A percentile compares a stretch with the other conserved stretches of the same genome.
phyloP scores from a whole-genome alignment of 2,113 vertebrate genomes.

The Gambusia affinis region DNA sequence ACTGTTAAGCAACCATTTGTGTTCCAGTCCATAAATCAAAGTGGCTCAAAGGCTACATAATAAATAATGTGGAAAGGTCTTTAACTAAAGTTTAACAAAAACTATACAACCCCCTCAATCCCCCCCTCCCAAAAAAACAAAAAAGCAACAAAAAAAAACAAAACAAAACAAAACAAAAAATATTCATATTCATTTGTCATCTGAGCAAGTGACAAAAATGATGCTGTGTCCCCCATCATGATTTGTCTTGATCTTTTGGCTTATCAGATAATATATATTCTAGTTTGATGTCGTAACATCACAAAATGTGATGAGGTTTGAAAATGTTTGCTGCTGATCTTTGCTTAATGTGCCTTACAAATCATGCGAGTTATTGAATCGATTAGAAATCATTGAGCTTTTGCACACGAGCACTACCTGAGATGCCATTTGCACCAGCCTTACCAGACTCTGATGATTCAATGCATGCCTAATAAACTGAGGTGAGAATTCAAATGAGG shows the following conservation, averaged over 20 bases:
- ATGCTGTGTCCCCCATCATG: too few species aligned
- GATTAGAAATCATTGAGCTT: conserved; percentile 48
- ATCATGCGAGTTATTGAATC: conserved; percentile 33
- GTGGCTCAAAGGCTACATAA: too few species aligned
- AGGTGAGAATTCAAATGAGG: conserved; percentile 69
- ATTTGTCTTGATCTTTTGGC: too few species aligned
- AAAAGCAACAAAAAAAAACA: too few species aligned
- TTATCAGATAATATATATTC: not conserved
- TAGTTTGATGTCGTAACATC: not conserved
- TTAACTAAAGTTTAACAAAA: conserved; percentile 10
- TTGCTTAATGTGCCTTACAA: conserved; percentile 24
- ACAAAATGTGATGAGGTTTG: not conserved
- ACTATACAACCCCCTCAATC: too few species aligned
- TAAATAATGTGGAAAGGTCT: conserved; percentile 3
- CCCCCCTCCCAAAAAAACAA: too few species aligned
- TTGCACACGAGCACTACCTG: conserved; percentile 57
- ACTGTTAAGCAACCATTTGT: too few species aligned
- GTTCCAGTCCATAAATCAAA: too few species aligned
- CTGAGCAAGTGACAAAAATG: too few species aligned
- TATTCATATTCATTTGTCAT: too few species aligned
- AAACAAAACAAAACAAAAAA: too few species aligned
- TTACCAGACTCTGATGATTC: conserved; percentile 59
- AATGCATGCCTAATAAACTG: conserved; percentile 61
- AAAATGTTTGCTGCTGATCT: not conserved
- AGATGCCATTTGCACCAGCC: conserved; percentile 61